A percentile compares a stretch with the other conserved stretches of the same genome.
phyloP scores from a whole-genome alignment of 2,888 invertebrate genomes.

The Ernsta delagoae region DNA sequence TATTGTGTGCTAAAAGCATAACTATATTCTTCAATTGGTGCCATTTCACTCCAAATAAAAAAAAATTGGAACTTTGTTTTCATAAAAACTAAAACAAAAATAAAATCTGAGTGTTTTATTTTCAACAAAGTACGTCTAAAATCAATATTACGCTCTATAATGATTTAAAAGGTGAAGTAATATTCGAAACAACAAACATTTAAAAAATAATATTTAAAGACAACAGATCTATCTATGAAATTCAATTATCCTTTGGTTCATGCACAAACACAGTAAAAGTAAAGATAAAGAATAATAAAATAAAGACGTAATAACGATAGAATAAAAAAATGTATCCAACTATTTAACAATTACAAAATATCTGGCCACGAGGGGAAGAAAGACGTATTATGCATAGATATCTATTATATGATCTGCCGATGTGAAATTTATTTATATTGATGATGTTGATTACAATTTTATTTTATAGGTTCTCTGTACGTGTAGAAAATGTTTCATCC shows the following conservation, averaged over 20 bases:
- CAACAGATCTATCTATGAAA: conserved; percentile 18
- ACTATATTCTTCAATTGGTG: not conserved
- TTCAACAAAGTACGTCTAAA: conserved; percentile 67
- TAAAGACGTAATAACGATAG: conserved; percentile 14
- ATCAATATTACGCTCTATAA: conserved; percentile 50
- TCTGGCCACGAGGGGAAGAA: not conserved
- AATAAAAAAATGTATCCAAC: conserved; percentile 16
- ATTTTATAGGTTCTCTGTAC: no score
- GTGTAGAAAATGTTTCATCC: no score
- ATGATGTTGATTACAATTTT: no score
- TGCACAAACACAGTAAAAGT: conserved; percentile 28
- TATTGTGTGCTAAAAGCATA: not conserved
- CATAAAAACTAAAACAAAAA: conserved; percentile 44
- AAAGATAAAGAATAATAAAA: conserved; percentile 19
- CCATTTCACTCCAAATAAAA: conserved; percentile 1
- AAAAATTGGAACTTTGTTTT: not conserved
- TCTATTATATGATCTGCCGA: no score
- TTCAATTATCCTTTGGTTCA: conserved; percentile 32
- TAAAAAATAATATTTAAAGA: conserved; percentile 10
- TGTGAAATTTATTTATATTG: no score
- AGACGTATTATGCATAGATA: no score
- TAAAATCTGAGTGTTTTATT: conserved; percentile 59
- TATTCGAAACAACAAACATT: conserved; percentile 16
- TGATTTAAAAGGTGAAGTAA: conserved; percentile 21
- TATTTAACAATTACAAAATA: conserved; percentile 37